Evolutionary conservation across 2,888 invertebrate genomes (phyloP), one percentile per base, ranked within the genome.

Genomic region (Synergus itoensis): DNA sequence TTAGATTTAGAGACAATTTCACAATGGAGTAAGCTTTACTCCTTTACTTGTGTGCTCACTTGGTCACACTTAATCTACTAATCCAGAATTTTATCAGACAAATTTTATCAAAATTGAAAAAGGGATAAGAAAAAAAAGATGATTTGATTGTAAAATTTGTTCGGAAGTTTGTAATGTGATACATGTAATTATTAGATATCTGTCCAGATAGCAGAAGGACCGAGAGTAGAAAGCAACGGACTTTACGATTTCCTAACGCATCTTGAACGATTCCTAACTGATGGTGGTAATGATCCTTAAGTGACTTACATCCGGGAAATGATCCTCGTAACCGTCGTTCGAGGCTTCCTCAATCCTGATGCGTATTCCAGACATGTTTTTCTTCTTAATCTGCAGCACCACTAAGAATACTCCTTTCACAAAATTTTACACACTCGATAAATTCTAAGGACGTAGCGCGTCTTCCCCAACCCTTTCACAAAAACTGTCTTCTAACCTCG

Each of bases 271-370:
- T 60, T 4, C 60, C 60, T 60, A 21, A 60, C 9, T 8, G 12
- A 43, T 18, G n/a, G 11, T 67, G 43, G 43, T 43, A 67, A 67
- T 67, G 40, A 65, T 67, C 60, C 60, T 60, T 18, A 60, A 40
- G 21, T 67, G 21, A 67, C 69, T 73, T 73, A 73, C 69, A 14
- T 88, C 84, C 79, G 83, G 81, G 79, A 83, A 83, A 85, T 83
- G 82, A 80, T 88, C 85, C 82, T 87, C 84, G 80, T 77, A 82
- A n/a, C 79, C 84, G 67, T 84, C 84, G 83, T 84, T 88, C 81
- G 87, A 84, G 79, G 83, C 83, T 79, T 89, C 88, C 78, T 90
- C 88, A 76, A 88, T 86, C 86, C 88, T 90, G 86, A 88, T 88
- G 57, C 86, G 87, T 79, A 87, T 85, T 57, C 83, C 85, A 78